Conservation (phyloP, 64 coral and sea anemone species). For the Porites australiensis region DNA sequence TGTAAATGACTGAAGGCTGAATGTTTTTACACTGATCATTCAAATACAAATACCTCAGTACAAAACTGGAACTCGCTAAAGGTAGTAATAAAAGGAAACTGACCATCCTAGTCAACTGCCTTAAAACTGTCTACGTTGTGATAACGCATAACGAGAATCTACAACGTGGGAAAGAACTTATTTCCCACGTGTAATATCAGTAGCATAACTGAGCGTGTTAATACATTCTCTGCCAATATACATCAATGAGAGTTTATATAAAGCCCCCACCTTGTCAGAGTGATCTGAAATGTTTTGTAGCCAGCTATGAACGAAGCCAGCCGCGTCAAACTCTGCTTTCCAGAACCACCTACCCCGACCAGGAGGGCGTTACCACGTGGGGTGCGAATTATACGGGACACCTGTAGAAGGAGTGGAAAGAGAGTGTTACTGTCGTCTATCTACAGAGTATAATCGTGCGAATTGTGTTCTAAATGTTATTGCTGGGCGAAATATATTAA, state of each 20-base stretch:
- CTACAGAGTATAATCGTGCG: neutral
- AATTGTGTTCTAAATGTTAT: too few species aligned
- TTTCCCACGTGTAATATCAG: neutral
- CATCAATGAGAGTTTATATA: neutral
- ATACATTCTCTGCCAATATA: neutral
- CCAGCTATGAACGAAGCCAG: constrained; percentile 94
- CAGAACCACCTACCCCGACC: constrained; percentile 95
- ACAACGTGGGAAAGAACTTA: too few species aligned
- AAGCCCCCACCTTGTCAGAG: constrained; percentile 77
- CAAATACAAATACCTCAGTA: too few species aligned
- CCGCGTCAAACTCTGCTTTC: constrained; percentile 89
- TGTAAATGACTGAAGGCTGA: too few species aligned
- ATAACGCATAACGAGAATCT: too few species aligned
- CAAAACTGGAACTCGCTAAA: too few species aligned
- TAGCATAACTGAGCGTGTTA: neutral
- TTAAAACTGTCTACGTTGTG: too few species aligned
- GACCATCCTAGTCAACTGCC: too few species aligned
- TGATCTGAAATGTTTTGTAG: constrained; percentile 98
- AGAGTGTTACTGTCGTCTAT: neutral
- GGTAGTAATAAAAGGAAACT: too few species aligned
- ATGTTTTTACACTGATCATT: too few species aligned
- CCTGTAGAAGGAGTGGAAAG: constrained; percentile 25
- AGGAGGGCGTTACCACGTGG: constrained; percentile 93
- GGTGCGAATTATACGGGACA: constrained; percentile 92
- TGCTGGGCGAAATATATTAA: too few species aligned